Evolutionary conservation across 2,888 invertebrate species (phyloP).

Genomic region (Trypoxylon attenuatum): DNA sequence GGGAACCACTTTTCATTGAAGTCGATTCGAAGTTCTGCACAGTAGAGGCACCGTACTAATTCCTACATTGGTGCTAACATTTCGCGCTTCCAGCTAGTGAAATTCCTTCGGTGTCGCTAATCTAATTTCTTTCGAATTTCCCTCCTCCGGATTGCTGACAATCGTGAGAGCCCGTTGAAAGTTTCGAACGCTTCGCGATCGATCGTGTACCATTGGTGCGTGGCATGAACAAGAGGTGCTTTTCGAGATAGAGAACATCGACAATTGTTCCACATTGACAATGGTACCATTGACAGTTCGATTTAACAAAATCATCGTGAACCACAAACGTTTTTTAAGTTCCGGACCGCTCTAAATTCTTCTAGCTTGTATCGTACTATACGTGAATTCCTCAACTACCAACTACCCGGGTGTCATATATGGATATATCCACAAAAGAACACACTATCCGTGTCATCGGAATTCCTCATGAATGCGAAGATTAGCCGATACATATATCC

Average conservation of each 20-base stretch:
- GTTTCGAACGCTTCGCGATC: slow-evolving; percentile 38
- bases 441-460: neutral
- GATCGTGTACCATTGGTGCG: slow-evolving; percentile 31
- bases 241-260: slow-evolving; percentile 20
- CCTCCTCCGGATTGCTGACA: slow-evolving; percentile 17
- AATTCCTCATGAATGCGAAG: slow-evolving; percentile 31
- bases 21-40: slow-evolving; percentile 21
- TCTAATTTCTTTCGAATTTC: slow-evolving; percentile 37
- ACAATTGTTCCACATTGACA: slow-evolving; percentile 37
- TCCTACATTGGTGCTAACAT: slow-evolving; percentile 9
- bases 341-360: too few species aligned
- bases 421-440: too few species aligned
- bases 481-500: too few species aligned
- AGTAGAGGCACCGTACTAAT: slow-evolving; percentile 1
- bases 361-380: too few species aligned
- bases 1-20: slow-evolving; percentile 7
- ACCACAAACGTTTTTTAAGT: too few species aligned
- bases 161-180: slow-evolving; percentile 34
- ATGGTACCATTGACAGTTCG: slow-evolving; percentile 23
- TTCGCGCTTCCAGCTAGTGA: neutral
- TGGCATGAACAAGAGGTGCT: neutral
- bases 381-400: too few species aligned
- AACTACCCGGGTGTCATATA: too few species aligned
- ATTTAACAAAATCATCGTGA: slow-evolving; percentile 32
- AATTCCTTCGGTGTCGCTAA: slow-evolving; percentile 12